Conservation (phyloP, 2,113 vertebrate species). For the Ictalurus furcatus region DNA sequence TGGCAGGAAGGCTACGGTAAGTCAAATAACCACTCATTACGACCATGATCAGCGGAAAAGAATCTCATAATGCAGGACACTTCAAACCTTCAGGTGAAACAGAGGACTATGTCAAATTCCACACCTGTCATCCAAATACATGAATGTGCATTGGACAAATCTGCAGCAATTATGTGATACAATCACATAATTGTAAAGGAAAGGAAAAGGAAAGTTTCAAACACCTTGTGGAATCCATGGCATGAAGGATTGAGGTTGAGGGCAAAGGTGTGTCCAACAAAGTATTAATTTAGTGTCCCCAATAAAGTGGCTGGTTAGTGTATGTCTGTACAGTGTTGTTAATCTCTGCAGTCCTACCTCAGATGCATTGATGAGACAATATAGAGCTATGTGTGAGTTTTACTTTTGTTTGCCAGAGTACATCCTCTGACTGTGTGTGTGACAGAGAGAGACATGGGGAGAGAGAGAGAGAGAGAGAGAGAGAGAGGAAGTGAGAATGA, state of each 20-base stretch:
- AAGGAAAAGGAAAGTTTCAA: not conserved
- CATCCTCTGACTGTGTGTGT: not conserved
- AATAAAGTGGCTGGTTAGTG: not conserved
- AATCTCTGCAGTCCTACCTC: not conserved
- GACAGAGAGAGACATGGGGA: not conserved
- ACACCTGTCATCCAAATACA: not conserved
- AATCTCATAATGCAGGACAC: not conserved
- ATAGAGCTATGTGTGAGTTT: not conserved
- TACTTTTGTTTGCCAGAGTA: not conserved
- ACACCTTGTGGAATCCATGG: not conserved
- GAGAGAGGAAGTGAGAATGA: slow-evolving; percentile 2
- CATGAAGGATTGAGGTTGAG: not conserved
- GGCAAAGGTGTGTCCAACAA: not conserved
- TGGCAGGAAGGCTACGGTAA: not conserved
- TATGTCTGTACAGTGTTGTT: not conserved
- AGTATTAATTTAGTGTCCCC: not conserved
- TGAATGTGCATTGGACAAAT: not conserved
- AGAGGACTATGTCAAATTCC: not conserved
- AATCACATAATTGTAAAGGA: too few relatives aligned
- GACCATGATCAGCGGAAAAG: not conserved
- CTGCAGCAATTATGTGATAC: not conserved
- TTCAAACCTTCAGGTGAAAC: not conserved
- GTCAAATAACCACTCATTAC: not conserved
- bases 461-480: not conserved
- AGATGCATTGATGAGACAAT: not conserved